Percentiles rank a stretch among this genome's conserved stretches.
phyloP scores from a whole-genome alignment of 2,797 vertebrate genomes.

The Phrynocephalus vlangalii region DNA sequence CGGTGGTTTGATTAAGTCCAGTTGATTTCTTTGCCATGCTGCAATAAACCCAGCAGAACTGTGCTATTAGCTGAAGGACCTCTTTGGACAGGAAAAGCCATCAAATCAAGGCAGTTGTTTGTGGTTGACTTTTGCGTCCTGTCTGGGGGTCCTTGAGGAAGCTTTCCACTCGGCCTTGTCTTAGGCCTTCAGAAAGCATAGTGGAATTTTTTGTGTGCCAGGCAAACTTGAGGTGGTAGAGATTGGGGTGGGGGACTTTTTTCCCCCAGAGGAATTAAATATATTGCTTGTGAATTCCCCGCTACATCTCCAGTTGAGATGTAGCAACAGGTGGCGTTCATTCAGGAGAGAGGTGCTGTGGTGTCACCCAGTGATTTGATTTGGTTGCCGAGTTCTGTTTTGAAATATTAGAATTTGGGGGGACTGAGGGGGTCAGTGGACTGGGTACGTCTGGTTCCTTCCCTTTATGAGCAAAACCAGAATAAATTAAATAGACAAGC shows the following conservation, averaged over 20 bases:
- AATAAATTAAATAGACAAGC: neutral
- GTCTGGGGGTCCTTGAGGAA: neutral
- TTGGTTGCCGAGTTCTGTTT: neutral
- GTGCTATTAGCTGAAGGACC: neutral
- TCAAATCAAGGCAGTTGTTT: neutral
- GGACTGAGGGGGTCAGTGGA: neutral
- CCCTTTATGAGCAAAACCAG: neutral
- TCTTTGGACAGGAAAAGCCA: constrained; percentile 4
- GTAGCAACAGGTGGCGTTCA: neutral
- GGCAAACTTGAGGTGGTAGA: neutral
- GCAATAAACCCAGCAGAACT: neutral
- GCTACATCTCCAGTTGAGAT: neutral
- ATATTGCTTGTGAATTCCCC: neutral
- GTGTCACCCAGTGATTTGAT: neutral
- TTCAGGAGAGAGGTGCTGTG: neutral
- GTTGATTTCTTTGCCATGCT: neutral
- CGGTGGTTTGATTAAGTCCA: neutral
- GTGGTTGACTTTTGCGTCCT: neutral
- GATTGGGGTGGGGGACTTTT: neutral
- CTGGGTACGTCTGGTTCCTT: neutral
- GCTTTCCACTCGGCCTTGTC: neutral
- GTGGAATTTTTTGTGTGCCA: neutral
- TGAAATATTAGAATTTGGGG: neutral
- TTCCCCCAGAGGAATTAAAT: neutral
- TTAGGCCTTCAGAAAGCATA: neutral